Evolutionary conservation across 2,797 vertebrate species (phyloP), one percentile per base, ranked within the genome.

Genomic region (Sternarchorhynchus goeldii): DNA sequence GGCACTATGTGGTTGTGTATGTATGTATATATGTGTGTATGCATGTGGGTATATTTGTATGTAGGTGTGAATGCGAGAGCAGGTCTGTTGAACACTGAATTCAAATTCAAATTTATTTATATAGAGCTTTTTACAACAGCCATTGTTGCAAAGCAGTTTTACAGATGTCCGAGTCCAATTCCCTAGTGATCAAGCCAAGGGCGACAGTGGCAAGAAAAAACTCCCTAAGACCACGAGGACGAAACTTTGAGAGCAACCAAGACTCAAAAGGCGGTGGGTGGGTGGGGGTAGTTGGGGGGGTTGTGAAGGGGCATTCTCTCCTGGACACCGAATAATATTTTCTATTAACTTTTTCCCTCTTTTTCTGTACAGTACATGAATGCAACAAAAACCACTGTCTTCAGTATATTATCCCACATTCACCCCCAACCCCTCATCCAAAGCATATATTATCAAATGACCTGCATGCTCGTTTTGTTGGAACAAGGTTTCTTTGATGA

Each of bases 371-470:
- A 7, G 34, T 73, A 56, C 63, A 60, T 5, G 39, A 67, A 73
- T 60, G 53, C 56, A 57, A 67, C n/a, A 65, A 21, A 56, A 53
- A 76, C 64, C 14, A 6, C 25, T 65, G 31, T 39, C n/a, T 34
- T 65, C 50, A 70, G 66, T 78, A 59, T 32, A 70, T 73, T 78
- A 59, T 45, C 18, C 69, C 29, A 32, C 53, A 57, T 66, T 73
- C 75, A 63, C 56, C 66, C 65, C 92, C 3, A 12, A 50, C 45
- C 45, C 6, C 45, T 12, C 45, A 50, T 50, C 89, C 81, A 36
- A 85, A 87, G 90, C 83, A 82, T 89, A 88, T 88, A 88, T 91
- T 89, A 86, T 86, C 81, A 85, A 88, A 90, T 86, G 86, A 87
- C 88, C 89, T 86, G 86, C 85, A 82, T 81, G 86, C 87, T 82